Evolutionary conservation across 2,113 vertebrate species (phyloP).

Genomic region (Brachionichthys hirsutus): DNA sequence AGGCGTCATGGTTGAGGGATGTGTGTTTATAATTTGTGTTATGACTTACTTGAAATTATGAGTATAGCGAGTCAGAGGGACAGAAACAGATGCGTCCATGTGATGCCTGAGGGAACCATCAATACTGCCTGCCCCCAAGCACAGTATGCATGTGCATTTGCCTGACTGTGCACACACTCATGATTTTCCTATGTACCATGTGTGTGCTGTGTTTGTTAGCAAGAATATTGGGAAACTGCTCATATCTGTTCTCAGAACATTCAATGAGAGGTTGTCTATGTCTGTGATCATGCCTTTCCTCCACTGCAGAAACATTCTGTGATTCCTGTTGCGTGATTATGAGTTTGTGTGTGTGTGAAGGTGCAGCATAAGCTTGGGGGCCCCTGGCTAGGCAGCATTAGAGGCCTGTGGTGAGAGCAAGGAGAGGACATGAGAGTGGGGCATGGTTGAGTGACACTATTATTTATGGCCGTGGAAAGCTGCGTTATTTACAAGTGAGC

Average conservation of each 20-base stretch:
- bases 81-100: conserved; percentile 77
- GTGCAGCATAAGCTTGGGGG: conserved; percentile 53
- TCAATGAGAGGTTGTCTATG: conserved; percentile 49
- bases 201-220: conserved; percentile 46
- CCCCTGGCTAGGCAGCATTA: conserved; percentile 47
- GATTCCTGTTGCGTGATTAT: conserved; percentile 54
- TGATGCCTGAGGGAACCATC: conserved; percentile 73
- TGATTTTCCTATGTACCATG: conserved; percentile 46
- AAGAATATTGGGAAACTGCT: conserved; percentile 47
- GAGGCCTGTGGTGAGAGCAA: conserved; percentile 70
- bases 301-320: conserved; percentile 63
- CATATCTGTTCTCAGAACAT: conserved; percentile 60
- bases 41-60: conserved; percentile 80
- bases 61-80: conserved; percentile 65
- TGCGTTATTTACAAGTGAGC: conserved; percentile 68
- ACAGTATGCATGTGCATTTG: conserved; percentile 35
- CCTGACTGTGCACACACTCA: conserved; percentile 24
- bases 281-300: conserved; percentile 64
- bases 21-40: conserved; percentile 82
- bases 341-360: conserved; percentile 67
- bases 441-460: conserved; percentile 70
- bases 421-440: conserved; percentile 72
- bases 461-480: conserved; percentile 64
- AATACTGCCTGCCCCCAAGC: conserved; percentile 61
- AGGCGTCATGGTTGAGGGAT: conserved; percentile 74